These are phyloP conservation scores for Pseudorasbora parva DNA, from an alignment of 2,113 vertebrate species.

Conservation along the genomic window DNA sequence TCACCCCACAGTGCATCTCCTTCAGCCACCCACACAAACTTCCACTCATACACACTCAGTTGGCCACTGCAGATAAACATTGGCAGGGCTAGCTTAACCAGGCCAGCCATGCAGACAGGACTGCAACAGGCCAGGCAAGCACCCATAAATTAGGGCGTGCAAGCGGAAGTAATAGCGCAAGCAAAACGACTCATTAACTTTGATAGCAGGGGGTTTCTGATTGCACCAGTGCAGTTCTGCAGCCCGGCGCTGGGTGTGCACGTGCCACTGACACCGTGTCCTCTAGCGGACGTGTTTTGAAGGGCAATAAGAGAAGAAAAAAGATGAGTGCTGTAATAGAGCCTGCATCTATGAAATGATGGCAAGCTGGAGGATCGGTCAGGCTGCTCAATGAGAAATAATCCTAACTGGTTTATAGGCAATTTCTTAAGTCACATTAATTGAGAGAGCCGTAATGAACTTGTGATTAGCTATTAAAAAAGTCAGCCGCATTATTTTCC, in stretches of 20 bases:
- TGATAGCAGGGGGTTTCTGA: constrained; percentile 3
- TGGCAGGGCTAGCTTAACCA: neutral
- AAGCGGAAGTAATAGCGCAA: constrained; percentile 35
- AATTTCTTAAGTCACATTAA: constrained; percentile 12
- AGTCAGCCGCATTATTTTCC: neutral
- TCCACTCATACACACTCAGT: constrained; percentile 18
- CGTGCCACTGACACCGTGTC: neutral
- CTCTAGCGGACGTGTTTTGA: neutral
- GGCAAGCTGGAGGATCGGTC: neutral
- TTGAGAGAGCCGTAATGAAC: constrained; percentile 1
- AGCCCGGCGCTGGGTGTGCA: neutral
- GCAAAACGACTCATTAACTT: constrained; percentile 41
- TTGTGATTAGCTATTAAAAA: constrained; percentile 27
- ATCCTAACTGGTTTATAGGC: constrained; percentile 25
- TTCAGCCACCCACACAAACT: constrained; percentile 24
- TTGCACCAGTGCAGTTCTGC: neutral
- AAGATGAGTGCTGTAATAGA: neutral
- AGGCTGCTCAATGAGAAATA: neutral
- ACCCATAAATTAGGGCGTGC: constrained; percentile 35
- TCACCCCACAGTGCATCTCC: constrained; percentile 8
- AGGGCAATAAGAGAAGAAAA: neutral
- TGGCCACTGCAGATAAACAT: constrained; percentile 27
- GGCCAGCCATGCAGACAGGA: constrained; percentile 18
- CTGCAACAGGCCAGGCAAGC: constrained; percentile 26
- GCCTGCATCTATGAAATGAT: neutral